Percentiles rank a stretch among this genome's conserved stretches.
Evolutionary conservation across 2,113 vertebrate species (phyloP).

Genomic region (Vireo altiloquus): DNA sequence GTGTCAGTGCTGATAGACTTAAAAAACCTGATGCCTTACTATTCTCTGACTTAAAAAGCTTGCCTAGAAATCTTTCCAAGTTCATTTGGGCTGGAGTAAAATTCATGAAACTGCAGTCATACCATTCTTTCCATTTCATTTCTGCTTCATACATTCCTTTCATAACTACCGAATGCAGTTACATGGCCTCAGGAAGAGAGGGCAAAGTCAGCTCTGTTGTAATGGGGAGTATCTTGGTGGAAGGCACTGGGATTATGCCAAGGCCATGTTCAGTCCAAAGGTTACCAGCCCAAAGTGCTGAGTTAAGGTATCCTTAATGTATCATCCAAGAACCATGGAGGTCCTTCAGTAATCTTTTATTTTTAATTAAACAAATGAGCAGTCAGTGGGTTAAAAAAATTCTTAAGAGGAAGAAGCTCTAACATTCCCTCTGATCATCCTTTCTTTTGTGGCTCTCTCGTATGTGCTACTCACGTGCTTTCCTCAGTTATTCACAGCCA

Average conservation of each 20-base stretch:
- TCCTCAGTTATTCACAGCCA: not conserved
- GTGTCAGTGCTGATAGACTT: not conserved
- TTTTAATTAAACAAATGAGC: not conserved
- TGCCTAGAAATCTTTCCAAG: not conserved
- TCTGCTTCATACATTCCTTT: not conserved
- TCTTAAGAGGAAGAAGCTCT: not conserved
- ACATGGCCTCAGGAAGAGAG: not conserved
- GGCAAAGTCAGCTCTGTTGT: not conserved
- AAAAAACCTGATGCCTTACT: not conserved
- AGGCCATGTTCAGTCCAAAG: not conserved
- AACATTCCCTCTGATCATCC: not conserved
- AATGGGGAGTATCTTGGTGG: not conserved
- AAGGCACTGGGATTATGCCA: not conserved
- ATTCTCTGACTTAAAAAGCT: not conserved
- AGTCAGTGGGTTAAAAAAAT: not conserved
- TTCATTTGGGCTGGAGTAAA: not conserved
- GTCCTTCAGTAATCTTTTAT: not conserved
- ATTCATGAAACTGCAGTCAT: not conserved
- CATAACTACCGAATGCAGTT: accelerated
- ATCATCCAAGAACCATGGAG: not conserved
- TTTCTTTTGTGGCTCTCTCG: not conserved
- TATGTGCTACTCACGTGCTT: not conserved
- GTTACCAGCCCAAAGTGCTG: not conserved
- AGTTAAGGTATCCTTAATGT: not conserved
- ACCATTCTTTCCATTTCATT: not conserved